Evolutionary conservation across 2,797 vertebrate species (phyloP), one percentile per base, ranked within the genome.

Genomic region (Calcarius lapponicus): DNA sequence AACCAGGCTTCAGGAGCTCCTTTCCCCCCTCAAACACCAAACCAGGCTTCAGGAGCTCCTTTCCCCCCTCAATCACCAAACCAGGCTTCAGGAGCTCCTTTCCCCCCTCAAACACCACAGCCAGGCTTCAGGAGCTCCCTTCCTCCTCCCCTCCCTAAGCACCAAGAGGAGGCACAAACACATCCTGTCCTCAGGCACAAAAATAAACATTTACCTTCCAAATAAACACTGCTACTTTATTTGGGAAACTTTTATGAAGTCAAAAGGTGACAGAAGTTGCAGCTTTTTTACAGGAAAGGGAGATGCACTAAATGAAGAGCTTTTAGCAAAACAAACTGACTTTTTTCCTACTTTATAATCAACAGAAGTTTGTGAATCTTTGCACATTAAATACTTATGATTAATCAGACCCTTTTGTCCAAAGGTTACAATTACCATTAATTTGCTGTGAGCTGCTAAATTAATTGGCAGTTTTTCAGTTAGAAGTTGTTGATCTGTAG

Each of bases 381-480:
- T 72, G 78, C 29, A 86, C 14, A 47, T 73, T 93, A 87, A 88
- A 84, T 91, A 90, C 86, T 93, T 86, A 75, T 28, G 42, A 91
- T 96, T 95, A 93, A 97, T 95, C 95, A 95, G 17, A 71, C 29
- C 51, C 60, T 93, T 96, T 87, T 96, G 93, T 95, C 93, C 70
- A 32, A 74, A 87, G 93, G 76, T 95, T 96, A 95, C 80, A 96
- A 97, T 97, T 94, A 94, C 36, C 25, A 66, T 48, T 86, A 80
- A 97, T 96, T 95, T 84, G 57, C 94, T 94, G 73, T 48, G 67
- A 97, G 93, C 43, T 69, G 34, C 94, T 95, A 95, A 97, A 97
- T 94, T 92, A 95, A 94, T 94, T 26, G 7, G 61, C 48, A 87
- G 45, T 34, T 91, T 96, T 88, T 94, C 94, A 92, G 95, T 94